These are phyloP conservation scores for Steinernema feltiae DNA, from an alignment of 1,140 invertebrate genomes.

Conservation along the genomic window DNA sequence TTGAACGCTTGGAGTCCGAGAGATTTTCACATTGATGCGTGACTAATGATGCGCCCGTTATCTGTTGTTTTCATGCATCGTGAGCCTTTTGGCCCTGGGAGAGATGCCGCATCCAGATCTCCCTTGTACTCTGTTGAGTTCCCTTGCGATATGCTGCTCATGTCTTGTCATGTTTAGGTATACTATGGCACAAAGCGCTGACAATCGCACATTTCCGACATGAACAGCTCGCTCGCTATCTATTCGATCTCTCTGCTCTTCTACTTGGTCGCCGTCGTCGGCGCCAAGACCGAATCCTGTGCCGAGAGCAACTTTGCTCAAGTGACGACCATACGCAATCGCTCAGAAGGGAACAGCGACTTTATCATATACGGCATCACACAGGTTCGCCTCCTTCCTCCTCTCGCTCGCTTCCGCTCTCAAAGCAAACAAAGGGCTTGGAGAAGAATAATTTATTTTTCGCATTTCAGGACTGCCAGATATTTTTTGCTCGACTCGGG, in stretches of 20 bases:
- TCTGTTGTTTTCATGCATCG: slow-evolving; percentile 13
- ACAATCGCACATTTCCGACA: slow-evolving; percentile 6
- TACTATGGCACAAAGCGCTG: slow-evolving; percentile 1
- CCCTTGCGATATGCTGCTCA: not conserved
- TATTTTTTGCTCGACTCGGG: slow-evolving; percentile 12
- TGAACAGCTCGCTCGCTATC: not conserved
- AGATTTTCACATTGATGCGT: slow-evolving; percentile 12
- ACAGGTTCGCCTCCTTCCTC: not conserved
- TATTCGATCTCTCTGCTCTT: not conserved
- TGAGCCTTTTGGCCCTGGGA: not conserved
- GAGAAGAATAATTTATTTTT: not conserved
- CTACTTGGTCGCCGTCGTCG: not conserved
- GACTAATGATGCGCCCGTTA: slow-evolving; percentile 13
- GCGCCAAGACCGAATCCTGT: not conserved
- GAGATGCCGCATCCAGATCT: not conserved
- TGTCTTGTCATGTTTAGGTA: not conserved
- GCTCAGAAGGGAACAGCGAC: not conserved
- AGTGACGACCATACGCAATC: not conserved
- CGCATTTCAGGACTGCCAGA: slow-evolving; percentile 5
- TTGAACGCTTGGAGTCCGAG: slow-evolving; percentile 11
- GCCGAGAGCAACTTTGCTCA: not conserved
- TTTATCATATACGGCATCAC: not conserved
- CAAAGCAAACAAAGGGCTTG: not conserved
- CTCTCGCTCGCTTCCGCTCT: not conserved
- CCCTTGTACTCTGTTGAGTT: not conserved